These are phyloP conservation scores for Acipenser ruthenus DNA, from an alignment of 2,797 vertebrate species.

Conservation along the genomic window DNA sequence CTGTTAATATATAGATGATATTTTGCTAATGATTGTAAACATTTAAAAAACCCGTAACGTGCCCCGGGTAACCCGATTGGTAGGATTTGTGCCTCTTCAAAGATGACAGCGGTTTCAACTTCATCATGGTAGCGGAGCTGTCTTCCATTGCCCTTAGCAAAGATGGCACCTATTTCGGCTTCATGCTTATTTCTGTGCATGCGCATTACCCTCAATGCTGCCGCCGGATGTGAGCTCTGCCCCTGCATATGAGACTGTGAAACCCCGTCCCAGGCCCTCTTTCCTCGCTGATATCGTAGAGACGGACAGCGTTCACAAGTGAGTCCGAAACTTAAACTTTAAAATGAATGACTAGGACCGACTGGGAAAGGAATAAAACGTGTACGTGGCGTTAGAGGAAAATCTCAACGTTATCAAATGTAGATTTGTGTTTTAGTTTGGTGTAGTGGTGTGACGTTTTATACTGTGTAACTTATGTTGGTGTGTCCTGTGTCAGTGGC, in stretches of 20 bases:
- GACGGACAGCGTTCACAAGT: neutral
- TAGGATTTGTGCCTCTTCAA: too few relatives aligned
- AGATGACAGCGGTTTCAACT: too few relatives aligned
- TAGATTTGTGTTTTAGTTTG: neutral
- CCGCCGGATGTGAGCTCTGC: neutral
- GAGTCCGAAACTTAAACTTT: neutral
- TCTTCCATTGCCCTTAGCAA: too few relatives aligned
- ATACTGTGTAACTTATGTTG: neutral
- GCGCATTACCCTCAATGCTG: neutral
- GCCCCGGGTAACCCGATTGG: too few relatives aligned
- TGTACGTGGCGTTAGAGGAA: too few relatives aligned
- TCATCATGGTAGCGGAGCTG: too few relatives aligned
- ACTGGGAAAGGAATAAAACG: too few relatives aligned
- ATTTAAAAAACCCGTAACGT: too few relatives aligned
- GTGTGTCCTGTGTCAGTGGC: too few relatives aligned
- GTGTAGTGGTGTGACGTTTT: neutral
- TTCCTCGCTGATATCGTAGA: neutral
- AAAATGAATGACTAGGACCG: neutral
- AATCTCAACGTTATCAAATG: neutral
- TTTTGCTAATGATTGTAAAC: too few relatives aligned
- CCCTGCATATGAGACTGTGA: neutral
- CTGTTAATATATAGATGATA: too few relatives aligned
- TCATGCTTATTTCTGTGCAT: neutral
- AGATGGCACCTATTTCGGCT: too few relatives aligned
- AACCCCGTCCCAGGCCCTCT: neutral